A percentile compares a stretch with the other conserved stretches of the same genome.
Conservation (phyloP, 2,888 invertebrate genomes). For the Perithous albicinctus region DNA sequence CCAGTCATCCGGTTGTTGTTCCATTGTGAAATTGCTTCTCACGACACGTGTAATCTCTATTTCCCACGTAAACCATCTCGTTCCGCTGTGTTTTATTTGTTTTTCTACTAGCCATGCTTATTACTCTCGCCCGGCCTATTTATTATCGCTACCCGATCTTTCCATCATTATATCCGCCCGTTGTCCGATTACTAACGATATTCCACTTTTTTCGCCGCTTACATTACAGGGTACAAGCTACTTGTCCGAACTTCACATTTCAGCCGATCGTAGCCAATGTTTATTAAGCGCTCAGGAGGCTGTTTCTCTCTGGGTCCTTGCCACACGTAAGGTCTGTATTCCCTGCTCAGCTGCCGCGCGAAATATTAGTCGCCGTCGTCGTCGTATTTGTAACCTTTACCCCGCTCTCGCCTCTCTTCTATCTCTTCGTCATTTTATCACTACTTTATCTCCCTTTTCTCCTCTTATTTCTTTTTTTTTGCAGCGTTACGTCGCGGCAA, state of each 20-base stretch:
- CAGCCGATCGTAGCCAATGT: conserved; percentile 87
- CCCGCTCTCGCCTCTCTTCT: conserved; percentile 18
- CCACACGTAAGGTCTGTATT: conserved; percentile 94
- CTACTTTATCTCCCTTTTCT: conserved; percentile 49
- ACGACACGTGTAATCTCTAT: conserved; percentile 29
- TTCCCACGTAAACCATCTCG: conserved; percentile 42
- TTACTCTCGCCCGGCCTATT: conserved; percentile 38
- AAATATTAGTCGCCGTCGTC: conserved; percentile 70
- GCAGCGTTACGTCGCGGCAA: conserved; percentile 68
- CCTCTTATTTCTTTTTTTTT: neutral
- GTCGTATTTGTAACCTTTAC: conserved; percentile 25
- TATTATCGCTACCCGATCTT: conserved; percentile 20
- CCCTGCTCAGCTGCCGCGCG: conserved; percentile 74
- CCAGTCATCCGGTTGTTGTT: conserved; percentile 50
- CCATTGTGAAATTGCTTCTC: conserved; percentile 58
- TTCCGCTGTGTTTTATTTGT: conserved; percentile 44
- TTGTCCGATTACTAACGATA: conserved; percentile 73
- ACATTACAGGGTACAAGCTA: conserved; percentile 90
- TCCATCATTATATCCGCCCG: conserved; percentile 32
- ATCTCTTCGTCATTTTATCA: conserved; percentile 29
- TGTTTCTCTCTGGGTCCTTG: conserved; percentile 97
- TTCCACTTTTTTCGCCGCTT: conserved; percentile 78
- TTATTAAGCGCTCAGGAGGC: conserved; percentile 97
- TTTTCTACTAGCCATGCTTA: conserved; percentile 30
- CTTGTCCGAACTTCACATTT: conserved; percentile 86